These are phyloP conservation scores for Cephonodes hylas DNA, from an alignment of 2,888 invertebrate genomes.

Conservation along the genomic window DNA sequence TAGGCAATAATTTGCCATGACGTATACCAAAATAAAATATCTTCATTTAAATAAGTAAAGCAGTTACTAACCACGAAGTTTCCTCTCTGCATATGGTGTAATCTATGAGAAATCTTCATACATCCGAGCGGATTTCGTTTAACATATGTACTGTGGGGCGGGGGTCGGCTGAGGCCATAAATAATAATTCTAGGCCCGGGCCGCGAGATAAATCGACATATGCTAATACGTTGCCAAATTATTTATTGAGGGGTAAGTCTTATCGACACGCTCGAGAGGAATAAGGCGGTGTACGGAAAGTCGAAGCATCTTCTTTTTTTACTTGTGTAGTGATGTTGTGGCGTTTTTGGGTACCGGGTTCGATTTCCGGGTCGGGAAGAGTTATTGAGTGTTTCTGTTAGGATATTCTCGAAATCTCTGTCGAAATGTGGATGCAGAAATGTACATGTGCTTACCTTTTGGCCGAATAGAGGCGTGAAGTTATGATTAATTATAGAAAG, in stretches of 20 bases:
- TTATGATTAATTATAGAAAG: too few relatives aligned
- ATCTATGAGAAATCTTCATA: constrained; percentile 37
- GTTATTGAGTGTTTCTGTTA: too few relatives aligned
- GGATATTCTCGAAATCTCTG: too few relatives aligned
- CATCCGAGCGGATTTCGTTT: constrained; percentile 61
- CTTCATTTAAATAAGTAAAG: neutral
- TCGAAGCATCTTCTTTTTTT: constrained; percentile 13
- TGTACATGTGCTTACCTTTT: too few relatives aligned
- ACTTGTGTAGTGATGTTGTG: too few relatives aligned
- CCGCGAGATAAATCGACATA: constrained; percentile 79
- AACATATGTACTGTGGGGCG: constrained; percentile 76
- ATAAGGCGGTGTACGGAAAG: constrained; percentile 21
- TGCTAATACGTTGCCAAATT: constrained; percentile 78
- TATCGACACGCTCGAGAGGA: constrained; percentile 33
- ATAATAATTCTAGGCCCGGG: constrained; percentile 72
- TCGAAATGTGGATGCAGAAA: too few relatives aligned
- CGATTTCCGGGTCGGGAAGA: too few relatives aligned
- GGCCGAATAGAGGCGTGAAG: too few relatives aligned
- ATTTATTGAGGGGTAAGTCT: constrained; percentile 73
- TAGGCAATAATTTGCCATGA: neutral
- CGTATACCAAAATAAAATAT: too few relatives aligned
- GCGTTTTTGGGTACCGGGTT: too few relatives aligned
- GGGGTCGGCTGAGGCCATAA: constrained; percentile 59
- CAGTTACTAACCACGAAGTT: neutral
- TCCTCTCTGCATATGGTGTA: neutral